A percentile compares a stretch with the other conserved stretches of the same genome.
phyloP scores from a whole-genome alignment of 2,113 vertebrate species.

The Argyrosomus japonicus region DNA sequence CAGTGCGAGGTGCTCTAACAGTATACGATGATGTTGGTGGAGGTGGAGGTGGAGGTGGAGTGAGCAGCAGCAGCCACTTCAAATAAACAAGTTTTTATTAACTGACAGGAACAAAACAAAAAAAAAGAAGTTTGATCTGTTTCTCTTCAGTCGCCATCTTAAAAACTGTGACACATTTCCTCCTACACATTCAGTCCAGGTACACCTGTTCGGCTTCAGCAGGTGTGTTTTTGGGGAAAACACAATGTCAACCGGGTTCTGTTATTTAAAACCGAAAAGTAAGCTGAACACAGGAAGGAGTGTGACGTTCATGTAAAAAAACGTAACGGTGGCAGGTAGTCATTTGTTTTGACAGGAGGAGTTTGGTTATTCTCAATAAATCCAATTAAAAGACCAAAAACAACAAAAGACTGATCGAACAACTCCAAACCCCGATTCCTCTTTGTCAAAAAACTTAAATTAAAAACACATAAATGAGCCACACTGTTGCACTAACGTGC shows the following conservation, averaged over 20 bases:
- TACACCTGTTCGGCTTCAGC: conserved; percentile 26
- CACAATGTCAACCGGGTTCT: not conserved
- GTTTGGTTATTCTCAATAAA: conserved; percentile 9
- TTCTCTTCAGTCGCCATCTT: conserved; percentile 39
- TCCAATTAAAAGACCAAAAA: not conserved
- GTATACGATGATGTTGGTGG: not conserved
- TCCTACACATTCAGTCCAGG: conserved; percentile 17
- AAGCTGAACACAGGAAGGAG: not conserved
- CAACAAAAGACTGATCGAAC: not conserved
- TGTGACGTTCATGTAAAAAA: not conserved
- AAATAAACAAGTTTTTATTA: conserved; percentile 57
- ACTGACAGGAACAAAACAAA: not conserved
- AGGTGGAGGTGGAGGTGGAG: conserved; percentile 23
- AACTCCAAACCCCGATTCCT: not conserved
- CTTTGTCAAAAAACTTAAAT: not conserved
- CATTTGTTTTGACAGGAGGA: not conserved
- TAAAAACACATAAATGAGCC: not conserved
- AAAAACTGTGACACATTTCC: conserved; percentile 39
- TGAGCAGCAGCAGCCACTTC: conserved; percentile 30
- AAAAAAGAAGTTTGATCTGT: conserved; percentile 29
- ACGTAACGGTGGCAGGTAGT: not conserved
- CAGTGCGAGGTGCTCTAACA: not conserved
- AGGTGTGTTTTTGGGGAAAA: conserved; percentile 28
- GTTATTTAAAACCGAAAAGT: not conserved
- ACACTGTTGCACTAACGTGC: not conserved